Conservation (phyloP, 1,140 invertebrate genomes). For the Apis dorsata region DNA sequence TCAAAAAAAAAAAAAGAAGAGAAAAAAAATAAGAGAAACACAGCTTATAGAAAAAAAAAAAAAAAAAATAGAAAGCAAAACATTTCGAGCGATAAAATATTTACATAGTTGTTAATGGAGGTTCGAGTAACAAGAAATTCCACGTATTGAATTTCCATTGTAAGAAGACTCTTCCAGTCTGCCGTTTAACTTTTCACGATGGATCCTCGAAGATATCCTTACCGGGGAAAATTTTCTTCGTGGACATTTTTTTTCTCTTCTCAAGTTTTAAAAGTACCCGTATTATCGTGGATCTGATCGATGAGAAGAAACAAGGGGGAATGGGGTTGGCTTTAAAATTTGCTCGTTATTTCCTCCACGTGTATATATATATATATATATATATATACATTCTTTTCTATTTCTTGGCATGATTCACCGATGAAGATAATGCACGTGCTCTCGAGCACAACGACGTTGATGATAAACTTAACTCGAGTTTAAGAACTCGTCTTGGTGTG, state of each 20-base stretch:
- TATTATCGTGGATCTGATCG: neutral
- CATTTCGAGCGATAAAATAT: neutral
- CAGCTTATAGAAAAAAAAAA: too few relatives aligned
- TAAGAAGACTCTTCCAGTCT: neutral
- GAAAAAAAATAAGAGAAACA: neutral
- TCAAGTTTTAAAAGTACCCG: too few relatives aligned
- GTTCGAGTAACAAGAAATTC: neutral
- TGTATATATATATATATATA: too few relatives aligned
- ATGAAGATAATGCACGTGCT: too few relatives aligned
- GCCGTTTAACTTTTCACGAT: neutral
- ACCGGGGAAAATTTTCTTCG: neutral
- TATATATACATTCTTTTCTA: neutral
- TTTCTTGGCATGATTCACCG: neutral
- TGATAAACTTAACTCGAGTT: neutral
- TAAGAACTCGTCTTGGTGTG: too few relatives aligned
- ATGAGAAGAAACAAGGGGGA: too few relatives aligned
- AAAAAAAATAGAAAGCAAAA: neutral
- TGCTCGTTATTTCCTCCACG: slow-evolving; percentile 13
- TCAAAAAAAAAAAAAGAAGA: neutral
- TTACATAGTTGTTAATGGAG: neutral
- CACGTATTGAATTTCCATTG: neutral
- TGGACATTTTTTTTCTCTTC: neutral
- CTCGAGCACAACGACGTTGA: too few relatives aligned
- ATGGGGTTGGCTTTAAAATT: neutral
- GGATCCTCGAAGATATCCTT: neutral